Evolutionary conservation across 2,797 vertebrate genomes (phyloP).

Genomic region (Hydrolagus colliei): DNA sequence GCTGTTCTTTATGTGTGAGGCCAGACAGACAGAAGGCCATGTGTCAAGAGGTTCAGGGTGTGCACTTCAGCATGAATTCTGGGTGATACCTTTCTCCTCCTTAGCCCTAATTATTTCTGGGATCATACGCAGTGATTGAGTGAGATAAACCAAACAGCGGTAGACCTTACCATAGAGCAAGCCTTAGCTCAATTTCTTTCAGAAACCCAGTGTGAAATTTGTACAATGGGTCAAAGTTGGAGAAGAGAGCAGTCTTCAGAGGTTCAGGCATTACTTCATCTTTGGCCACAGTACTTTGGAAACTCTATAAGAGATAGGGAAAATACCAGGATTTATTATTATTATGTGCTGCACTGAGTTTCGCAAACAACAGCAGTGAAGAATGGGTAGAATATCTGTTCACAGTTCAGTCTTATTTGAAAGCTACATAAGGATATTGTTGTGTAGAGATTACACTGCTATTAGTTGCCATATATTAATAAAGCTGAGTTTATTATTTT

Average conservation of each 20-base stretch:
- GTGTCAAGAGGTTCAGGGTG: no score
- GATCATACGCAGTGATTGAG: conserved; percentile 31
- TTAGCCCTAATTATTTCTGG: not conserved
- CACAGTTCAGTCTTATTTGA: not conserved
- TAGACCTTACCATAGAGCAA: conserved; percentile 82
- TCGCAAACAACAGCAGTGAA: not conserved
- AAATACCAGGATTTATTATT: no score
- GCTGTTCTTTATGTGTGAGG: no score
- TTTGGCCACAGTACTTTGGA: conserved; percentile 72
- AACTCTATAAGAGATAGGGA: conserved; percentile 61
- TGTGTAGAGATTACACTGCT: not conserved
- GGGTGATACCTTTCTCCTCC: no score
- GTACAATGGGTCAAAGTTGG: conserved; percentile 86
- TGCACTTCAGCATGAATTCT: no score
- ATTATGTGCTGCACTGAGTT: not conserved
- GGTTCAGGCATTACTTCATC: conserved; percentile 79
- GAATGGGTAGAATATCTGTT: not conserved
- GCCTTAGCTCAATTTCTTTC: conserved; percentile 89
- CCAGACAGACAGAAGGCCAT: no score
- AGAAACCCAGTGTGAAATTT: conserved; percentile 88
- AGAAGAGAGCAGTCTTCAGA: conserved; percentile 72
- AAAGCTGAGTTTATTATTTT: not conserved
- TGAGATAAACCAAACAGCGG: not conserved
- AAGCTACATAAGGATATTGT: not conserved
- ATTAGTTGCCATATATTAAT: not conserved